phyloP scores from a whole-genome alignment of 1,140 invertebrate genomes.

The Probaryconus sp. region DNA sequence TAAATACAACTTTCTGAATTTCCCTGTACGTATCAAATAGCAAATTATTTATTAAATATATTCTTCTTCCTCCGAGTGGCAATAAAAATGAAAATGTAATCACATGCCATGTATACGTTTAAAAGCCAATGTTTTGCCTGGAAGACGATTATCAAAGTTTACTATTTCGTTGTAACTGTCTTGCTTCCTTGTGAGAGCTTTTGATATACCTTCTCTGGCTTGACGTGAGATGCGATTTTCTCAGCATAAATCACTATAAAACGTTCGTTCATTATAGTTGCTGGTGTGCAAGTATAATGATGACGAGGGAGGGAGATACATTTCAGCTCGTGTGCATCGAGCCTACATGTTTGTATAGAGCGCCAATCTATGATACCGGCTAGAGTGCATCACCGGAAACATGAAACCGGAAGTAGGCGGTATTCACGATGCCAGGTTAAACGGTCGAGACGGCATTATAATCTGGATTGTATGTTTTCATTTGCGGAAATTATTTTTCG shows the following conservation, averaged over 20 bases:
- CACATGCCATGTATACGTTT: constrained; percentile 12
- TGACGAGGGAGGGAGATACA: constrained; percentile 35
- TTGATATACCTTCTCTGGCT: constrained; percentile 43
- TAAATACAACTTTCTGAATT: too few species aligned
- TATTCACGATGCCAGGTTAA: constrained; percentile 43
- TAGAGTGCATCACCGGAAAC: constrained; percentile 48
- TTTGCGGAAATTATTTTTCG: constrained; percentile 51
- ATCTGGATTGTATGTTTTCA: constrained; percentile 55
- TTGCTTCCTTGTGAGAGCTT: constrained; percentile 30
- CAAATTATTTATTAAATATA: background rate
- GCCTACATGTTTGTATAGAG: constrained; percentile 26
- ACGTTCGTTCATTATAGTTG: constrained; percentile 50
- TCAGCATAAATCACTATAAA: constrained; percentile 59
- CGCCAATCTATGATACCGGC: constrained; percentile 26
- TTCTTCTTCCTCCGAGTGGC: background rate
- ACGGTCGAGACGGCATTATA: constrained; percentile 53
- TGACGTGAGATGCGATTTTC: constrained; percentile 52
- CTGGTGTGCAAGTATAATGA: constrained; percentile 44
- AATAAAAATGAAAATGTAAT: constrained; percentile 17
- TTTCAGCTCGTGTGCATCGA: constrained; percentile 44
- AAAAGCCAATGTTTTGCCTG: constrained; percentile 25
- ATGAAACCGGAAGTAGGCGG: constrained; percentile 57
- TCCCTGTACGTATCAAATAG: too few species aligned
- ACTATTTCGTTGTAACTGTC: constrained; percentile 42
- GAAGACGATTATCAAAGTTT: constrained; percentile 43